Conservation (phyloP, 2,888 invertebrate genomes). For the Dioctria linearis region DNA sequence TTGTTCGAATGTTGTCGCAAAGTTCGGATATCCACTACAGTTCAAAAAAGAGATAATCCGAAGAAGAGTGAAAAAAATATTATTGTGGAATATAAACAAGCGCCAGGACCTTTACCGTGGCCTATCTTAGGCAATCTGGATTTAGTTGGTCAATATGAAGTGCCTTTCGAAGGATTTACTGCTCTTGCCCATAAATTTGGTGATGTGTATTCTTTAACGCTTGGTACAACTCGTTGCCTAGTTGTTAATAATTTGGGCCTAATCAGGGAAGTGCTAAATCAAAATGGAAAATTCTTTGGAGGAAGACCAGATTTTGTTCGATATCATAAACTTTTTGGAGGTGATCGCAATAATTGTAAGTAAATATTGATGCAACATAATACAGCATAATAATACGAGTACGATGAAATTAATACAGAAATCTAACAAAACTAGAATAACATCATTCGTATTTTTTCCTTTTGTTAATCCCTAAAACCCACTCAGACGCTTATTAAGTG, state of each 20-base stretch:
- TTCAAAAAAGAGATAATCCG: constrained; percentile 26
- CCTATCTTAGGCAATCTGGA: constrained; percentile 83
- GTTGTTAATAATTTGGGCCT: constrained; percentile 82
- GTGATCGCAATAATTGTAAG: constrained; percentile 91
- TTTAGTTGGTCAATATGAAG: constrained; percentile 76
- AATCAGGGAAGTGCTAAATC: constrained; percentile 83
- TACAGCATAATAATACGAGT: no score
- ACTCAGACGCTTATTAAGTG: no score
- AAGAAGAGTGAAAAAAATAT: constrained; percentile 34
- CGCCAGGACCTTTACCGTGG: constrained; percentile 79
- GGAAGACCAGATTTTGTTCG: constrained; percentile 86
- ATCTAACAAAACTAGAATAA: no score
- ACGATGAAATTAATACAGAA: no score
- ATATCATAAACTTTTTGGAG: constrained; percentile 87
- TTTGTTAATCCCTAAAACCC: no score
- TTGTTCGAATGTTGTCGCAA: constrained; percentile 63
- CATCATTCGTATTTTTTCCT: no score
- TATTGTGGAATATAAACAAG: constrained; percentile 64
- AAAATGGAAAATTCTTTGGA: constrained; percentile 86
- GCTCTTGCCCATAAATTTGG: constrained; percentile 80
- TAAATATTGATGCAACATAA: constrained; percentile 62
- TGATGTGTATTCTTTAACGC: constrained; percentile 79
- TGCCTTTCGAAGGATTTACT: constrained; percentile 82
- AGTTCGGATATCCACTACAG: constrained; percentile 59
- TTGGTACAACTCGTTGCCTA: constrained; percentile 80